Percentiles rank a stretch among this genome's conserved stretches.
Evolutionary conservation across 2,888 invertebrate genomes (phyloP).

Genomic region (Acleris laterana): DNA sequence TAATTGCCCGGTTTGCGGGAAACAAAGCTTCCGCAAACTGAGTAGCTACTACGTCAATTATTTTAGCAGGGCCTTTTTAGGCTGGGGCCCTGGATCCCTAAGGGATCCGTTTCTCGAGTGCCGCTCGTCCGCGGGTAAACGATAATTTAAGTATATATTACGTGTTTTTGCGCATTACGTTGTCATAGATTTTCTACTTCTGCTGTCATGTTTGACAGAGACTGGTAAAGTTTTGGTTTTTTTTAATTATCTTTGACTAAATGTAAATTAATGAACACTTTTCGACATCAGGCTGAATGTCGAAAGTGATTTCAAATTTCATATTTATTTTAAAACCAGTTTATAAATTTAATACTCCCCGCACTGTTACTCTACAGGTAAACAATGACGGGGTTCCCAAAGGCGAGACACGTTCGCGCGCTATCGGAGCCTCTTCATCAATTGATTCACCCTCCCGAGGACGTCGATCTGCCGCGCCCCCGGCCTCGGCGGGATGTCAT

Average conservation of each 20-base stretch:
- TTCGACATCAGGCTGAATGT: no score
- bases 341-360: background rate
- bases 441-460: conserved; percentile 65
- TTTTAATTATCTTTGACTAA: no score
- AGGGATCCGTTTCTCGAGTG: no score
- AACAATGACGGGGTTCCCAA: conserved; percentile 58
- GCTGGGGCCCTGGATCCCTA: no score
- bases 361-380: conserved; percentile 39
- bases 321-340: background rate
- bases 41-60: conserved; percentile 36
- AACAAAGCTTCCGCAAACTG: conserved; percentile 45
- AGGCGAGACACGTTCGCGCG: conserved; percentile 71
- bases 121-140: no score
- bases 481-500: background rate
- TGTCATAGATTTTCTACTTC: no score
- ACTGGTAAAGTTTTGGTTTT: no score
- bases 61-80: background rate
- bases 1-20: conserved; percentile 64
- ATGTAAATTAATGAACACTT: no score
- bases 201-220: no score
- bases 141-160: no score
- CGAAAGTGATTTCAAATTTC: no score
- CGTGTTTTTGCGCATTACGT: no score
- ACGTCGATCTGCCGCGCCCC: conserved; percentile 35
- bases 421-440: conserved; percentile 77